Conservation (phyloP, 2,113 vertebrate species). For the Gasterosteus nipponicus region DNA sequence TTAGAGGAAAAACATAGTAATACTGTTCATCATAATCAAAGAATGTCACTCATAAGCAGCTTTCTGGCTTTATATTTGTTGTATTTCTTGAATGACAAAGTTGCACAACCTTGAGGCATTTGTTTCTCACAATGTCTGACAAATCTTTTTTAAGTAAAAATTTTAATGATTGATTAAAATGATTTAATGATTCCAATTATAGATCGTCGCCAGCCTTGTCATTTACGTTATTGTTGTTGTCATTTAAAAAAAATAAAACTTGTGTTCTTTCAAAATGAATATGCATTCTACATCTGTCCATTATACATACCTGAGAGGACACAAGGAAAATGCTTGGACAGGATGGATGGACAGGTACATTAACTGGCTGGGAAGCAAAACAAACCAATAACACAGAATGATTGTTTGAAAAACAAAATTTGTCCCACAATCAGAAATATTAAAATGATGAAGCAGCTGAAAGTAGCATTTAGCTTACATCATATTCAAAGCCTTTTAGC, state of each 20-base stretch:
- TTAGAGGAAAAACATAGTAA: not conserved
- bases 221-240: not conserved
- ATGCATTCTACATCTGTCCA: not conserved
- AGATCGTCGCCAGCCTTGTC: not conserved
- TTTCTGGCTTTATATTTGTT: not conserved
- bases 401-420: not conserved
- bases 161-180: not conserved
- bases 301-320: not conserved
- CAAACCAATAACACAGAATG: not conserved
- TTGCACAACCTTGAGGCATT: not conserved
- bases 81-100: not conserved
- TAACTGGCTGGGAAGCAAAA: not conserved
- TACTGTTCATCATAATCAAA: not conserved
- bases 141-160: not conserved
- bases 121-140: not conserved
- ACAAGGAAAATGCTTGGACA: not conserved
- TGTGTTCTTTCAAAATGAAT: not conserved
- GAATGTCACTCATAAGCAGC: not conserved
- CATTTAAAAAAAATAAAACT: not conserved
- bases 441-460: not conserved
- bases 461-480: not conserved
- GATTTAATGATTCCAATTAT: no score
- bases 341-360: not conserved
- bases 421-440: not conserved
- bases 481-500: conserved; percentile 11